Conservation (phyloP, 2,797 vertebrate species). For the Brachyalestes nurse region DNA sequence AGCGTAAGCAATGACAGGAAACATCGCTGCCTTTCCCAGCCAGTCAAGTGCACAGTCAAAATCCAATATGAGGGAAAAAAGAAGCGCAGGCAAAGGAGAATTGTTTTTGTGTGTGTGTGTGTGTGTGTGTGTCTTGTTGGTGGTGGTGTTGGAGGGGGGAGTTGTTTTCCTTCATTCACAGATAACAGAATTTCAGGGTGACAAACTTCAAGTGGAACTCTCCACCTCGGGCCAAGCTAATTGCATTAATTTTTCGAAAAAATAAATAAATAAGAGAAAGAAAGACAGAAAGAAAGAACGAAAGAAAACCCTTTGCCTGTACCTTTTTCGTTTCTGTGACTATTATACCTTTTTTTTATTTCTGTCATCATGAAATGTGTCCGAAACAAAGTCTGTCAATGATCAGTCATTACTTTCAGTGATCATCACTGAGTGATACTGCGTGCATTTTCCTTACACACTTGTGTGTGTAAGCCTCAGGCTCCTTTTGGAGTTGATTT, state of each 20-base stretch:
- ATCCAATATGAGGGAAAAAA: conserved; percentile 65
- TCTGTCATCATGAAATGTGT: conserved; percentile 73
- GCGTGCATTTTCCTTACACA: conserved; percentile 77
- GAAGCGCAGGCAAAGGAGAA: conserved; percentile 65
- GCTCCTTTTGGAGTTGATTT: no score
- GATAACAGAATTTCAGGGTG: conserved; percentile 83
- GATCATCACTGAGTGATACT: conserved; percentile 60
- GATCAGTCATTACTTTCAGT: conserved; percentile 83
- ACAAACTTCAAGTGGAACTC: conserved; percentile 78
- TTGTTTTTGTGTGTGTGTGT: conserved; percentile 51
- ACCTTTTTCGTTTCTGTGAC: no score
- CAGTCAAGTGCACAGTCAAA: conserved; percentile 57
- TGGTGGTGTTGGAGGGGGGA: conserved; percentile 34
- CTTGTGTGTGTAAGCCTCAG: no score
- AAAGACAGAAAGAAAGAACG: conserved; percentile 64
- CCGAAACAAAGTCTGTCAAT: conserved; percentile 76
- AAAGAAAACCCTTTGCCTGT: neutral
- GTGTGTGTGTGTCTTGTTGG: neutral
- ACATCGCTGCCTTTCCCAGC: conserved; percentile 56
- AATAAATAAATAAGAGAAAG: conserved; percentile 56
- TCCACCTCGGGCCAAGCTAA: conserved; percentile 79
- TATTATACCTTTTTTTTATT: no score
- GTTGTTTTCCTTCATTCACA: conserved; percentile 64
- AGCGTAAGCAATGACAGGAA: conserved; percentile 69
- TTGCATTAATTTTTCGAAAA: conserved; percentile 76